Percentiles rank a stretch among this genome's conserved stretches.
These are phyloP conservation scores for Athene noctua DNA, from an alignment of 2,113 vertebrate species.

Conservation along the genomic window DNA sequence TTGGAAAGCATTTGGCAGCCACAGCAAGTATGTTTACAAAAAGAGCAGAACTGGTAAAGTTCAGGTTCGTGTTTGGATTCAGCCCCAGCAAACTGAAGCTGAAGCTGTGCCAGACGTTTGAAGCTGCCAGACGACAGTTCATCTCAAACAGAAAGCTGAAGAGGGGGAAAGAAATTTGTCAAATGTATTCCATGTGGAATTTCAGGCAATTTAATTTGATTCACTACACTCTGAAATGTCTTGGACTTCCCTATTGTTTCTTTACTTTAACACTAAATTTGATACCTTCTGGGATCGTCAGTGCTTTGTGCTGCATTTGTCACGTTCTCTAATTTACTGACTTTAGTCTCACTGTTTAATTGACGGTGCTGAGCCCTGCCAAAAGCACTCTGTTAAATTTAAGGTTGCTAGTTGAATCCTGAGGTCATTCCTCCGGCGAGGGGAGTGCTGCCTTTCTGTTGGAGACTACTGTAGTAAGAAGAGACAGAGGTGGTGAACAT, in stretches of 20 bases:
- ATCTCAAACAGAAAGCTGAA: slow-evolving; percentile 71
- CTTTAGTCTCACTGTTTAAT: slow-evolving; percentile 33
- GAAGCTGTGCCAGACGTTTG: slow-evolving; percentile 55
- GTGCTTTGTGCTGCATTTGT: slow-evolving; percentile 58
- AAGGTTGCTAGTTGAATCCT: not conserved
- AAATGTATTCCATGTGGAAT: slow-evolving; percentile 67
- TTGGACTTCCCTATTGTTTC: slow-evolving; percentile 65
- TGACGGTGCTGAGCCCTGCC: not conserved
- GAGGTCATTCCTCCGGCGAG: not conserved
- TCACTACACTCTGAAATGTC: slow-evolving; percentile 59
- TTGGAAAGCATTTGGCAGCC: slow-evolving; percentile 61
- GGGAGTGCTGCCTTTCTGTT: not conserved
- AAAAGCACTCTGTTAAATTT: not conserved
- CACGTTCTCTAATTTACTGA: slow-evolving; percentile 44
- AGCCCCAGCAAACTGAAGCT: slow-evolving; percentile 63
- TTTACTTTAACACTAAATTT: slow-evolving; percentile 56
- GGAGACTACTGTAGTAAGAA: not conserved
- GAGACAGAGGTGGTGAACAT: not conserved
- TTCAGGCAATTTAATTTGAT: slow-evolving; percentile 68
- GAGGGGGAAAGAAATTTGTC: slow-evolving; percentile 69
- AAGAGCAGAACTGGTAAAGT: slow-evolving; percentile 66
- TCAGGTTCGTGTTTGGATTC: slow-evolving; percentile 69
- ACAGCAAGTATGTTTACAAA: slow-evolving; percentile 52
- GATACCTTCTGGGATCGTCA: slow-evolving; percentile 49
- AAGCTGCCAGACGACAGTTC: slow-evolving; percentile 70